Conservation (phyloP, 2,888 invertebrate genomes). For the Exephanes ischioxanthus region DNA sequence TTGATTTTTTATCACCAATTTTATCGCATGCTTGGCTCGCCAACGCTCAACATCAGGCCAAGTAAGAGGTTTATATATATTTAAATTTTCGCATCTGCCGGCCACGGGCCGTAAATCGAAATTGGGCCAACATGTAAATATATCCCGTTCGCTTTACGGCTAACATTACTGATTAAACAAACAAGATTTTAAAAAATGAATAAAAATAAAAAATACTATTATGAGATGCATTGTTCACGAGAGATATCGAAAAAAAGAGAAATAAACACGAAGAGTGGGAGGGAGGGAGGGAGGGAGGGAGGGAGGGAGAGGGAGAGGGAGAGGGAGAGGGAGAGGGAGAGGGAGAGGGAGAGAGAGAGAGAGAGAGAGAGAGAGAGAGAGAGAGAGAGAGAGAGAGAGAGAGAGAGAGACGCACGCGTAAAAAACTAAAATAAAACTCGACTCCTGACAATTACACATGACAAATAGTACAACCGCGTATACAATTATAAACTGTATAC, state of each 20-base stretch:
- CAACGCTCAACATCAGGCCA: conserved; percentile 64
- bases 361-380: conserved; percentile 20
- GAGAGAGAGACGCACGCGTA: conserved; percentile 26
- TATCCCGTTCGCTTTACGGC: conserved; percentile 58
- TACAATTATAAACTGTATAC: conserved; percentile 72
- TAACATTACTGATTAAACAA: conserved; percentile 59
- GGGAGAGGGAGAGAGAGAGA: background rate
- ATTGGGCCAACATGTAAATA: conserved; percentile 64
- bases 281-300: no score
- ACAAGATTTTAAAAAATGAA: conserved; percentile 43
- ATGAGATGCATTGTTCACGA: conserved; percentile 53
- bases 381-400: background rate
- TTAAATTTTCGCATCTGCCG: conserved; percentile 48
- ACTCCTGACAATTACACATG: conserved; percentile 70
- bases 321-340: conserved; percentile 32
- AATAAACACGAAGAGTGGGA: background rate
- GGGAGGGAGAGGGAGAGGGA: background rate
- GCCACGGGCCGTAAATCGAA: conserved; percentile 53
- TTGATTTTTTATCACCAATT: background rate
- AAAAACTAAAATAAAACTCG: conserved; percentile 49
- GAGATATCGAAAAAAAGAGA: background rate
- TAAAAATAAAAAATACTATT: conserved; percentile 21
- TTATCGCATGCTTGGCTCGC: conserved; percentile 64
- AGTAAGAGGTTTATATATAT: conserved; percentile 49
- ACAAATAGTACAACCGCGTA: conserved; percentile 71